These are phyloP conservation scores for Stratiolaelaps scimitus DNA, from an alignment of 1,140 invertebrate species.

Conservation along the genomic window DNA sequence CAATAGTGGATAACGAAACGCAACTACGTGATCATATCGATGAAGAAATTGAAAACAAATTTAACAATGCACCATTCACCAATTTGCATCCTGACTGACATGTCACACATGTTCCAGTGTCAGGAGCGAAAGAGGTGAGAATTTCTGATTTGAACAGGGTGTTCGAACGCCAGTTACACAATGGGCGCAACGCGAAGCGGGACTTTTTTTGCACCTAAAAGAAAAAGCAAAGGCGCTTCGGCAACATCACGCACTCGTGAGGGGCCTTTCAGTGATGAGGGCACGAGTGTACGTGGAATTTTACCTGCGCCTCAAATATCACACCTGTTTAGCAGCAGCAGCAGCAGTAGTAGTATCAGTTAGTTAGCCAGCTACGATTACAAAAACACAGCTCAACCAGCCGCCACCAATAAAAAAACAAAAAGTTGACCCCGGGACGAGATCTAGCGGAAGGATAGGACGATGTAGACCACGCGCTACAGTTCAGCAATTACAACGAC, in stretches of 20 bases:
- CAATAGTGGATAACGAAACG: neutral
- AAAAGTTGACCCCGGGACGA: slow-evolving; percentile 10
- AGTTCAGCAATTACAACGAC: too few relatives aligned
- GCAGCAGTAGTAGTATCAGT: slow-evolving; percentile 6
- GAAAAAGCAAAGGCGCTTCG: too few relatives aligned
- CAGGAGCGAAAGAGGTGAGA: too few relatives aligned
- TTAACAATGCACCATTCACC: neutral
- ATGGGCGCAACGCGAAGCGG: too few relatives aligned
- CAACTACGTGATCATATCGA: neutral
- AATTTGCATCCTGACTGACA: neutral
- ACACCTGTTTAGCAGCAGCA: slow-evolving; percentile 1
- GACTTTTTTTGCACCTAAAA: too few relatives aligned
- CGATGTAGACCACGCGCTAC: slow-evolving; percentile 2
- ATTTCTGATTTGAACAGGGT: too few relatives aligned
- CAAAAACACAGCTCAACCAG: neutral
- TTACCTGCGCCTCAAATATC: slow-evolving; percentile 3
- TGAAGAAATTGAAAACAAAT: neutral
- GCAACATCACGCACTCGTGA: too few relatives aligned
- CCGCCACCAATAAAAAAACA: neutral
- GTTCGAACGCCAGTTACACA: too few relatives aligned
- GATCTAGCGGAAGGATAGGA: slow-evolving; percentile 28
- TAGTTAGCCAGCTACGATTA: neutral
- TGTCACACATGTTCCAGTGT: too few relatives aligned
- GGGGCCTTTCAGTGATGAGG: too few relatives aligned
- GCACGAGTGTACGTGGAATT: too few relatives aligned